These are phyloP conservation scores for Atta texana DNA, from an alignment of 1,140 invertebrate species.

Conservation along the genomic window DNA sequence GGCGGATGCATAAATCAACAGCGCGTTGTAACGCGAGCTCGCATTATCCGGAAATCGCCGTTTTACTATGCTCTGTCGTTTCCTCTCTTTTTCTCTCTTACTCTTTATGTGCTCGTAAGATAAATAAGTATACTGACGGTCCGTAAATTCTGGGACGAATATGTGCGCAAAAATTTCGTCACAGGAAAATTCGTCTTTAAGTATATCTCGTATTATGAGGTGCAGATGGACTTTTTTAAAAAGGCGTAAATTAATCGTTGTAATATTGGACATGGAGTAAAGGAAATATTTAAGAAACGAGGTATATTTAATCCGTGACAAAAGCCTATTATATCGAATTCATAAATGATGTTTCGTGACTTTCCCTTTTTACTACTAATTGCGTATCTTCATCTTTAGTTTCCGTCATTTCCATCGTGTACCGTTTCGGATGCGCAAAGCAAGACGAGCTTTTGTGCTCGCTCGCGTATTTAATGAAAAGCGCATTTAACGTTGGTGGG, in stretches of 20 bases:
- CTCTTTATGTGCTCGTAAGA: background rate
- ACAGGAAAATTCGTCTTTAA: background rate
- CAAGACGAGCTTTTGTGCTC: slow-evolving; percentile 40
- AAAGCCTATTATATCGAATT: slow-evolving; percentile 43
- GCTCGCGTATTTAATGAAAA: slow-evolving; percentile 52
- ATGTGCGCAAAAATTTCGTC: background rate
- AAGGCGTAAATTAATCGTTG: slow-evolving; percentile 45
- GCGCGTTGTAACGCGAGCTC: background rate
- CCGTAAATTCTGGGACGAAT: slow-evolving; percentile 35
- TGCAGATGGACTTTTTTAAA: slow-evolving; percentile 22
- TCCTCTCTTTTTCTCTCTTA: background rate
- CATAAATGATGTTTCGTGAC: slow-evolving; percentile 36
- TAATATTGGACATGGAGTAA: background rate
- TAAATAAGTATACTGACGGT: background rate
- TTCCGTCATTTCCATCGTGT: slow-evolving; percentile 44
- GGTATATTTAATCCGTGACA: slow-evolving; percentile 49
- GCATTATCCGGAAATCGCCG: slow-evolving; percentile 43
- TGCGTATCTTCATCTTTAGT: slow-evolving; percentile 53
- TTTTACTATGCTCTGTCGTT: background rate
- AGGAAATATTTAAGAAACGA: background rate
- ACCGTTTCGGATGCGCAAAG: slow-evolving; percentile 30
- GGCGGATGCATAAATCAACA: slow-evolving; percentile 52
- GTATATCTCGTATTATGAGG: background rate
- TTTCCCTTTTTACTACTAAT: slow-evolving; percentile 49
- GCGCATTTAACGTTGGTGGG: slow-evolving; percentile 45